Percentiles rank a stretch among this genome's conserved stretches.
These are phyloP conservation scores for Pristis pectinata DNA, from an alignment of 2,797 vertebrate species.

Conservation along the genomic window DNA sequence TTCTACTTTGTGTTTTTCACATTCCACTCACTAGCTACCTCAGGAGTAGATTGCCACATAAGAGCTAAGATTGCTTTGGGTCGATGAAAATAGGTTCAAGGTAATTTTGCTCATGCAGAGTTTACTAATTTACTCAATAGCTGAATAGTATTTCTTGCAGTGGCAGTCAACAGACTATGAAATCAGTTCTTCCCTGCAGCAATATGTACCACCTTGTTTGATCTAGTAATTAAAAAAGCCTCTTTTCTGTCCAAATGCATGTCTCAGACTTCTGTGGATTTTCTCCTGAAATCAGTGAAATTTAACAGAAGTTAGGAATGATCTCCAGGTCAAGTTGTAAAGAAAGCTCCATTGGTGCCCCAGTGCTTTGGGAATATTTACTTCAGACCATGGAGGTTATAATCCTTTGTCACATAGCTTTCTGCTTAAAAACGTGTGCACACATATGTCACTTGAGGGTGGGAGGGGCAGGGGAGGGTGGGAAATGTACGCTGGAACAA, in stretches of 20 bases:
- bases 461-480: too few relatives aligned
- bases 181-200: neutral
- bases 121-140: neutral
- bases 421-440: too few relatives aligned
- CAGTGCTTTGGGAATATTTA: too few relatives aligned
- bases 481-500: too few relatives aligned
- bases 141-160: neutral
- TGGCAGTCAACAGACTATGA: neutral
- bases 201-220: neutral
- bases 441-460: too few relatives aligned
- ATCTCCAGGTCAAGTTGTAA: too few relatives aligned
- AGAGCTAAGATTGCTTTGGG: neutral
- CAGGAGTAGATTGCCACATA: neutral
- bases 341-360: too few relatives aligned
- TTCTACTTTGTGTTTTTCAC: neutral
- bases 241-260: neutral
- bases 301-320: too few relatives aligned
- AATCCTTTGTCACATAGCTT: too few relatives aligned
- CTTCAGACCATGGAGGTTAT: too few relatives aligned
- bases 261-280: neutral
- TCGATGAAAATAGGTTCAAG: neutral
- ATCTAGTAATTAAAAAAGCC: neutral
- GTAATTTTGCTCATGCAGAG: neutral
- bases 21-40: neutral
- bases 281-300: too few relatives aligned